Conservation (phyloP, 2,888 invertebrate species). For the Ochropleura plecta region DNA sequence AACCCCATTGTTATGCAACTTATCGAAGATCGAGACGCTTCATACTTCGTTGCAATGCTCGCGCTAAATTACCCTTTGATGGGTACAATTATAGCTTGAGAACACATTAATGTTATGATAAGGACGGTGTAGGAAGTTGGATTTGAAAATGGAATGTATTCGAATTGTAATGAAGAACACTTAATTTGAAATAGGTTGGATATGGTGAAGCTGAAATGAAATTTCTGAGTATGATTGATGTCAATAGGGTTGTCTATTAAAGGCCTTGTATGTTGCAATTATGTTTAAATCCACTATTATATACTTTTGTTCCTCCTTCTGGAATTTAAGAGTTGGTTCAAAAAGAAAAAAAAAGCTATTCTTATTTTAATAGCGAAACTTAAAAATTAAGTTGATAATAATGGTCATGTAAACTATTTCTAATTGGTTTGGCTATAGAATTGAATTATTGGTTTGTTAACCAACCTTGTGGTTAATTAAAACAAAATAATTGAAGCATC, state of each 20-base stretch:
- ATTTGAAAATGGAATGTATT: conserved; percentile 15
- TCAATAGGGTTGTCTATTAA: no score
- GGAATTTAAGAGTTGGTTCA: no score
- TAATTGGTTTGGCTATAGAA: background rate
- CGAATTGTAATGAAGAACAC: conserved; percentile 8
- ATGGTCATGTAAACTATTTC: background rate
- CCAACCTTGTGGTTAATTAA: no score
- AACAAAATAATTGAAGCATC: background rate
- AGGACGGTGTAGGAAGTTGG: conserved; percentile 21
- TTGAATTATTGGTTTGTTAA: no score
- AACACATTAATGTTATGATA: conserved; percentile 62
- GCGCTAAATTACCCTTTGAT: conserved; percentile 73
- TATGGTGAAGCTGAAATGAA: no score
- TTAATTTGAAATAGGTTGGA: conserved; percentile 12
- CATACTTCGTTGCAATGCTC: conserved; percentile 68
- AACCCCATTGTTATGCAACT: conserved; percentile 76
- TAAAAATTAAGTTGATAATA: no score
- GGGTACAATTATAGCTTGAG: conserved; percentile 64
- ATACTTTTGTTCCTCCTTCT: no score
- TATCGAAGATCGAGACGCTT: conserved; percentile 80
- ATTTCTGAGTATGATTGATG: no score
- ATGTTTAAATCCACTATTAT: no score
- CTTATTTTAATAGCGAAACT: no score
- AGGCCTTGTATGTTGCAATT: no score
- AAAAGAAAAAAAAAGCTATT: no score